These are phyloP conservation scores for Eumeta japonica DNA, from an alignment of 1,140 invertebrate species.

Conservation along the genomic window DNA sequence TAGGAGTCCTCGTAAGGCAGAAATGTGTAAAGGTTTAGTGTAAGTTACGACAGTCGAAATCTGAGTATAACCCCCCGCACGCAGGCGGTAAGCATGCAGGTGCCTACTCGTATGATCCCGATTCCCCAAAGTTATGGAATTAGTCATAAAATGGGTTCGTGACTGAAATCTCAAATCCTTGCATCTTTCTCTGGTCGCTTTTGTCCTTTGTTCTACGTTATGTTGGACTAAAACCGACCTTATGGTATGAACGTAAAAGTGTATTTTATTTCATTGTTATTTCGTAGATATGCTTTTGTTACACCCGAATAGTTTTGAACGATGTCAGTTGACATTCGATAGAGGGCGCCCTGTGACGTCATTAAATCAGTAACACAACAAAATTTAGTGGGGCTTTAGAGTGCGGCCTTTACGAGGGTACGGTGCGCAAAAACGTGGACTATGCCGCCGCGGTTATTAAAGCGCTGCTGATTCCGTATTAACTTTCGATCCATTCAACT, in stretches of 20 bases:
- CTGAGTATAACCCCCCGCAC: no score
- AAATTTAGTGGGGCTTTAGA: conserved; percentile 41
- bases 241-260: background rate
- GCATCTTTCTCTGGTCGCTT: conserved; percentile 13
- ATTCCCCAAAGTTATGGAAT: conserved; percentile 56
- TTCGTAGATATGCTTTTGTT: conserved; percentile 11
- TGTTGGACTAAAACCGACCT: conserved; percentile 9
- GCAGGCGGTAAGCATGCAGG: no score
- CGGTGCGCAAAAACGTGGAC: background rate
- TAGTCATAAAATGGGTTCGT: conserved; percentile 56
- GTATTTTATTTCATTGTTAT: conserved; percentile 4
- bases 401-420: no score
- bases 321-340: conserved; percentile 52
- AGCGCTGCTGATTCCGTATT: background rate
- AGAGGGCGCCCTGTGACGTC: conserved; percentile 49
- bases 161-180: conserved; percentile 55
- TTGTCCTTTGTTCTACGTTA: background rate
- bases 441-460: background rate
- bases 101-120: conserved; percentile 35
- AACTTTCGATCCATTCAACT: background rate
- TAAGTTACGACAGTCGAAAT: no score
- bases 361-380: conserved; percentile 52
- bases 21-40: no score
- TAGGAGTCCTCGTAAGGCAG: no score
- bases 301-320: conserved; percentile 5